These are phyloP conservation scores for Mythimna pallens DNA, from an alignment of 2,888 invertebrate species.

Conservation along the genomic window DNA sequence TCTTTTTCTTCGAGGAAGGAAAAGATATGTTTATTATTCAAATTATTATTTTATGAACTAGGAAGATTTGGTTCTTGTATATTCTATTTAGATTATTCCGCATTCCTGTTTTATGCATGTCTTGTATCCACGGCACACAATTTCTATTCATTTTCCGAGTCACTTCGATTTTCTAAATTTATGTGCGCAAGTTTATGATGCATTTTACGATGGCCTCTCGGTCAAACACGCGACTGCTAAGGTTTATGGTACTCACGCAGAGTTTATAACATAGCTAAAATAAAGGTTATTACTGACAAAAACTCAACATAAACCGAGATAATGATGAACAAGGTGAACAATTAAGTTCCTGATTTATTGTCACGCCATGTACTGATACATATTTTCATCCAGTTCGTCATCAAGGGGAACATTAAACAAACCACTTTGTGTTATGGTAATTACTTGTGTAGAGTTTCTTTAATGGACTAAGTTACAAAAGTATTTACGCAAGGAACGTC, in stretches of 20 bases:
- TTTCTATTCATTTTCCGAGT: slow-evolving; percentile 77
- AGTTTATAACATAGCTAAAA: slow-evolving; percentile 81
- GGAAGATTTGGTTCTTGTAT: slow-evolving; percentile 39
- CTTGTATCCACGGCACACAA: slow-evolving; percentile 58
- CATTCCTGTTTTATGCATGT: slow-evolving; percentile 49
- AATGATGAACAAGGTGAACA: slow-evolving; percentile 43
- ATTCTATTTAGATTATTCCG: slow-evolving; percentile 47
- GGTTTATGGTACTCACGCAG: slow-evolving; percentile 83
- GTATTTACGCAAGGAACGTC: slow-evolving; percentile 85
- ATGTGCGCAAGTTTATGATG: slow-evolving; percentile 84
- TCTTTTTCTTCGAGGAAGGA: slow-evolving; percentile 71
- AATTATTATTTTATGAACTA: slow-evolving; percentile 60
- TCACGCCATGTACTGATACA: slow-evolving; percentile 60
- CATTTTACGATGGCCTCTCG: slow-evolving; percentile 86
- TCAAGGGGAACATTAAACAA: slow-evolving; percentile 79
- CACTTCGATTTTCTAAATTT: slow-evolving; percentile 85
- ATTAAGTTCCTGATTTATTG: slow-evolving; percentile 63
- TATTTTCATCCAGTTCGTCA: slow-evolving; percentile 72
- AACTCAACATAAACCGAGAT: slow-evolving; percentile 43
- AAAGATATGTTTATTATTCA: slow-evolving; percentile 58
- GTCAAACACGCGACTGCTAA: slow-evolving; percentile 86
- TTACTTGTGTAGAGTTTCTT: slow-evolving; percentile 84
- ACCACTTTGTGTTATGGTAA: slow-evolving; percentile 84
- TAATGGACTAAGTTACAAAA: slow-evolving; percentile 87
- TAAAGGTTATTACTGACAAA: slow-evolving; percentile 74